A percentile compares a stretch with the other conserved stretches of the same genome.
phyloP scores from a whole-genome alignment of 2,797 vertebrate species.

The Rhinogobio ventralis region DNA sequence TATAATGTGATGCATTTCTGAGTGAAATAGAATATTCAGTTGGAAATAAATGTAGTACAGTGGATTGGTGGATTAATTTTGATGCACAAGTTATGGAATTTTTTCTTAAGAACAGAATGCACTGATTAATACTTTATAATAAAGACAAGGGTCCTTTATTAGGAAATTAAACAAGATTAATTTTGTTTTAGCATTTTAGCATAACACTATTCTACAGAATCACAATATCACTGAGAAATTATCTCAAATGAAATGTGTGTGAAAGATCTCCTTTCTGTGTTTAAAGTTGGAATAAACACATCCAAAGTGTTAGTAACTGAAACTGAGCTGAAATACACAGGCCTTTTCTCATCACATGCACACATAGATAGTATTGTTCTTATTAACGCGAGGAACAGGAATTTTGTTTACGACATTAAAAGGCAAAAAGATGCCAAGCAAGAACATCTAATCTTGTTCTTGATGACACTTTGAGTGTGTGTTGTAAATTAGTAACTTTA shows the following conservation, averaged over 20 bases:
- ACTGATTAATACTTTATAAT: neutral
- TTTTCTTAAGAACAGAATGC: neutral
- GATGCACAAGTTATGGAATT: neutral
- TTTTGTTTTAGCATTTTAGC: neutral
- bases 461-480: conserved; percentile 40
- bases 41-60: neutral
- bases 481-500: conserved; percentile 27
- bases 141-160: neutral
- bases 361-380: conserved; percentile 53
- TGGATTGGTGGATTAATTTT: neutral
- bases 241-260: neutral
- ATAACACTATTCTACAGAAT: neutral
- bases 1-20: neutral
- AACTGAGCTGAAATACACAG: neutral
- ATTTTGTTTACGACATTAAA: conserved; percentile 62
- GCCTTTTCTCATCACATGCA: no score
- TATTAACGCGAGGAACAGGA: conserved; percentile 55
- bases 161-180: neutral
- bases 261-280: neutral
- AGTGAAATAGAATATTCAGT: neutral
- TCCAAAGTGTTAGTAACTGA: neutral
- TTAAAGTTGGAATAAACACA: neutral
- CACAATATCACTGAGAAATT: neutral
- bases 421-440: conserved; percentile 36
- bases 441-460: conserved; percentile 41